phyloP scores from a whole-genome alignment of 2,797 vertebrate species.

The Oreochromis grahami region DNA sequence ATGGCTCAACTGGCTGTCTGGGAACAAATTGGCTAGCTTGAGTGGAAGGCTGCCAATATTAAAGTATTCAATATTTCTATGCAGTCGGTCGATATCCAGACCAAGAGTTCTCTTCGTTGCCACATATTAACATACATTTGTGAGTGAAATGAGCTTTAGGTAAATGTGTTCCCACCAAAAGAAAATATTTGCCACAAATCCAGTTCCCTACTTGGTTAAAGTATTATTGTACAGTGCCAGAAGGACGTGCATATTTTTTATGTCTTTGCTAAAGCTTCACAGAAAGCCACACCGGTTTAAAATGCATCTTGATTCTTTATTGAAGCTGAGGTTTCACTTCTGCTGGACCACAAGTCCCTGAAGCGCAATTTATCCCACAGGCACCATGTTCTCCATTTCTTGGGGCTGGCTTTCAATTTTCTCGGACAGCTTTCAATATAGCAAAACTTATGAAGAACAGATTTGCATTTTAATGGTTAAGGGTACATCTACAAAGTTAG shows the following conservation, averaged over 20 bases:
- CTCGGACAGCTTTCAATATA: neutral
- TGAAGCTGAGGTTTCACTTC: neutral
- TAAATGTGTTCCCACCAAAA: neutral
- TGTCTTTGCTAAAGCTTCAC: neutral
- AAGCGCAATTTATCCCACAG: conserved; percentile 3
- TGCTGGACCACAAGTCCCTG: neutral
- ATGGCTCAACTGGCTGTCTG: neutral
- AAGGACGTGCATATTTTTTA: neutral
- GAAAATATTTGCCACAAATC: neutral
- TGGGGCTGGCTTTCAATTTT: neutral
- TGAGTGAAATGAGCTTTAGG: neutral
- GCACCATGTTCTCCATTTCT: neutral
- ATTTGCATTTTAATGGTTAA: neutral
- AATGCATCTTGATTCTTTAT: neutral
- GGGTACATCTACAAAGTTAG: neutral
- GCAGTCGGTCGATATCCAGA: neutral
- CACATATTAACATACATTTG: neutral
- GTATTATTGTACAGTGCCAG: fast-evolving
- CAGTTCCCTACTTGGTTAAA: neutral
- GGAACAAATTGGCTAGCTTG: neutral
- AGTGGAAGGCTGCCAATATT: neutral
- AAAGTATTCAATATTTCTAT: neutral
- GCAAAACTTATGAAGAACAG: neutral
- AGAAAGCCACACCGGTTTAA: neutral
- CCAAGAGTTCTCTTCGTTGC: neutral